Conservation (phyloP, 2,888 invertebrate genomes). For the Drosophila siamana region DNA sequence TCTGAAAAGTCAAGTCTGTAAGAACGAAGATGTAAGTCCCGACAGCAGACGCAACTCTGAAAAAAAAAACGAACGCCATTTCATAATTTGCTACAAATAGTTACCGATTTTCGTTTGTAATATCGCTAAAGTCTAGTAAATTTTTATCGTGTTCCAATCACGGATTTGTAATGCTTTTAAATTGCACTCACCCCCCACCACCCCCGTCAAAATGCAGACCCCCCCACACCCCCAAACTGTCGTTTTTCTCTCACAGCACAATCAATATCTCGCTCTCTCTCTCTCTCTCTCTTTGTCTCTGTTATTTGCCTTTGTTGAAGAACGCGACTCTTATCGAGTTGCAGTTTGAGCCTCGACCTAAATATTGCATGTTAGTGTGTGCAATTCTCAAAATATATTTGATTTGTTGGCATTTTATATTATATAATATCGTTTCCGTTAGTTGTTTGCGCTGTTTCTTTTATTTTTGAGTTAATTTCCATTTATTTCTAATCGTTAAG, state of each 20-base stretch:
- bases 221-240: slow-evolving; percentile 19
- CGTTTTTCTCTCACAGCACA: slow-evolving; percentile 8
- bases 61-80: slow-evolving; percentile 20
- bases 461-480: slow-evolving; percentile 7
- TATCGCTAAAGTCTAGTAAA: slow-evolving; percentile 25
- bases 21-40: slow-evolving; percentile 94
- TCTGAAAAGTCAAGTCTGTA: slow-evolving; percentile 94
- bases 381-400: slow-evolving; percentile 36
- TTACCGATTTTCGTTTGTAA: slow-evolving; percentile 32
- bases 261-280: background rate
- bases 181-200: slow-evolving; percentile 36
- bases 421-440: background rate
- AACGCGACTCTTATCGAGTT: slow-evolving; percentile 13
- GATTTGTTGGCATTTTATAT: slow-evolving; percentile 30
- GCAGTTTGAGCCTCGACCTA: background rate
- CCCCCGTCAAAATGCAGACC: too few relatives aligned
- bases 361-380: slow-evolving; percentile 42
- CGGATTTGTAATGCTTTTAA: slow-evolving; percentile 49
- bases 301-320: slow-evolving; percentile 5
- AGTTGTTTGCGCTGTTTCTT: background rate
- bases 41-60: slow-evolving; percentile 46
- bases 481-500: slow-evolving; percentile 23
- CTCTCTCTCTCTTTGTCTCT: slow-evolving; percentile 7
- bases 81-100: slow-evolving; percentile 45
- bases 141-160: slow-evolving; percentile 18